Base-by-base conservation (phyloP, 2,888 invertebrate species). In the Taenaris catops region DNA sequence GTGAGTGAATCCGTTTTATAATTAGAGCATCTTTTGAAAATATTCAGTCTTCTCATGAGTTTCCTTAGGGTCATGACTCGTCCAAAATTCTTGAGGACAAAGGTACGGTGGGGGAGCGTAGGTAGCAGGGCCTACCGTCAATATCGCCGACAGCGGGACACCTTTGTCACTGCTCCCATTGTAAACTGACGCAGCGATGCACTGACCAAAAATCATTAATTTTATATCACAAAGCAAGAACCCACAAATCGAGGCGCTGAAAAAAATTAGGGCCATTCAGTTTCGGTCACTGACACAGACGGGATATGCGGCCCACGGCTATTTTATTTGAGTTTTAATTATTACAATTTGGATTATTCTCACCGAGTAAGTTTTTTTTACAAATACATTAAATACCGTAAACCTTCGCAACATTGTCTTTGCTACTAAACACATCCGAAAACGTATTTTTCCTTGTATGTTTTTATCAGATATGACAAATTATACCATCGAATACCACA, bases 161-260 rank as follows among this genome's bases (percentile, higher is more conserved):
- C 83, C 76, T 73, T 86, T 86, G 86, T 86, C 78, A 74, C 68
- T 72, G 58, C 35, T 27, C 27, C 72, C 62, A 72, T 84, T 83
- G 81, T 84, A 63, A 53, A 48, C 68, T 60, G 67, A 67, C 68
- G 69, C 67, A 61, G 63, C 69, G 63, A 62, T 70, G 74, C 72
- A 69, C 78, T 79, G 81, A 75, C 83, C 76, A 76, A 78, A 83
- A 86, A 83, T 84, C 86, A 86, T 86, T 86, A 86, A 86, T 86
- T 84, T 79, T 75, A 65, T 73, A 81, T 69, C 81, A 83, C 86
- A 86, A 86, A 81, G 83, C 78, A 63, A 68, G 83, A 80, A 81
- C 83, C 76, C 86, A 84, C 84, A 81, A 80, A 81, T 81, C 76
- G 80, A 79, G 70, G 60, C 56, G 48, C 68, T 74, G 74, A 76